Base-by-base conservation (phyloP, 2,888 invertebrate species). In the Gymnocheta viridis region DNA sequence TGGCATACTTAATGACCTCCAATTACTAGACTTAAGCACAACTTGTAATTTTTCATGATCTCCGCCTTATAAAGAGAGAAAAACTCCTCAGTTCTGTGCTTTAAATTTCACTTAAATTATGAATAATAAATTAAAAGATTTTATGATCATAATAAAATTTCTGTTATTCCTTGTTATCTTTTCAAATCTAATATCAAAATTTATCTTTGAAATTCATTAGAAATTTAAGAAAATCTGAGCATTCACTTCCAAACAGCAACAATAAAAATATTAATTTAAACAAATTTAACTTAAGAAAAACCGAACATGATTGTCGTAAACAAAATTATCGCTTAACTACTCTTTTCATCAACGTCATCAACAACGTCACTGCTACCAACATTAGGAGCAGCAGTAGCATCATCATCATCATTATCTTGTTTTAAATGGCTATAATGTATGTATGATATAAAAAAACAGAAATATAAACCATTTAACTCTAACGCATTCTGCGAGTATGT, bases 391-490 rank as follows among this genome's bases (percentile, higher is more conserved):
- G 6, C 27, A 49, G 4, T 24, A 38, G 19, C 29, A 38, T 1
- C 35, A 51, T 22, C 24, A 51, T n/a, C 58, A 60, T 41, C 17
- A 49, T 35, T 35, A 47, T 72, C 47, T 54, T 54, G 17, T 51
- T 29, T 19, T 24, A 76, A 56, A 58, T 41, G 35, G 4, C 10
- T 32, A 60, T 67, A 49, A 80, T 58, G 19, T 41, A 24, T 29
- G 51, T 27, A 14, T 7, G n/a, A 22, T 60, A 24, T 22, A 14
- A 62, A 27, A 62, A 41, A 58, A 67, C 58, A n/a, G 0, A 58
- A 4, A n/a, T 64, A 74, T 54, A 80, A 76, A 56, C 58, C 54
- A 80, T 70, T 79, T 70, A 27, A 44, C 80, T 80, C 58, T 74
- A 74, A 74, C 29, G 69, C 49, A 82, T 64, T 64, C 69, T 62